Base-by-base conservation (phyloP, 2,113 vertebrate species). In the Oostethus manadensis region DNA sequence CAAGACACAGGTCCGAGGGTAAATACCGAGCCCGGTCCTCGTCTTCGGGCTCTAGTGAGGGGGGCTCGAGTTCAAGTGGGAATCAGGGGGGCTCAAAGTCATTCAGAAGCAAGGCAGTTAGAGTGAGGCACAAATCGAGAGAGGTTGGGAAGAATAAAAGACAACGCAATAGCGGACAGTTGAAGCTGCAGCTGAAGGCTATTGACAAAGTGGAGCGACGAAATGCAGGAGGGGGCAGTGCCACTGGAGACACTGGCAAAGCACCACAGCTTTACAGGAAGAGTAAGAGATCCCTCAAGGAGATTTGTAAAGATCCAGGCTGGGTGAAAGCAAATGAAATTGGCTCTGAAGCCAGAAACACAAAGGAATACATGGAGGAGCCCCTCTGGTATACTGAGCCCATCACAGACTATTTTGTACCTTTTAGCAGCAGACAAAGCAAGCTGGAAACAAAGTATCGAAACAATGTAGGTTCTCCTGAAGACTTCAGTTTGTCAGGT, bases 321-420 rank as follows among this genome's bases (percentile, higher is more conserved):
- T 84, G 84, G 86, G 70, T 84, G 0, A 92, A 93, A 56, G 87
- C 83, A 11, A 91, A 89, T 75, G 93, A 94, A 80, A 78, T 87
- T 15, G 86, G 79, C 68, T 74, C 78, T 57, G 93, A 94, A 79
- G 89, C 82, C 73, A 89, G 89, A 68, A 90, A 88, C n/a, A 90
- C 93, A 67, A 92, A 84, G 18, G 93, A 98, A 56, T 99, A 95
- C 46, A 94, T 94, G 83, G 97, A 99, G 84, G 95, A 99, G 74
- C 97, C 97, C 4, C 88, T 98, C 85, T 99, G 97, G 97, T 99
- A 99, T 83, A 99, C 97, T 0, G 95, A 99, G 79, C 97, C 97
- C 0, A 94, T 99, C 26, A 89, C 95, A 1, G 95, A 98, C 51
- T 99, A 97, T 79, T 95, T 98, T 62, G 90, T 95, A 84, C 95